A percentile compares a stretch with the other conserved stretches of the same genome.
Evolutionary conservation across 1,140 invertebrate species (phyloP).

Genomic region (Heliconius congener): DNA sequence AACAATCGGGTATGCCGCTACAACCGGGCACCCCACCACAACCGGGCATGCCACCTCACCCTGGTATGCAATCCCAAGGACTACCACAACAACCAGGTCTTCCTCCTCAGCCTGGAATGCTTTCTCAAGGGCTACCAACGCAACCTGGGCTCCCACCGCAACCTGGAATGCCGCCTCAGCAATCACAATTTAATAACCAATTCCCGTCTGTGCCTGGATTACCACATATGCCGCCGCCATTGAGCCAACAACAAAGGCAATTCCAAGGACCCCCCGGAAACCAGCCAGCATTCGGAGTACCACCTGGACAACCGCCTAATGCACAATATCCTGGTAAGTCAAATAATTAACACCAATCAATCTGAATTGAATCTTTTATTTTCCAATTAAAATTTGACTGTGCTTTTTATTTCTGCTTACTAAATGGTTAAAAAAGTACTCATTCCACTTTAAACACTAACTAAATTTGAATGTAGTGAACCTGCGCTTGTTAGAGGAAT

Average conservation of each 20-base stretch:
- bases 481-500: too few relatives aligned
- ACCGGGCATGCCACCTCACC: conserved; percentile 46
- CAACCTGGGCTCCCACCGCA: conserved; percentile 50
- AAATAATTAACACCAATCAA: too few relatives aligned
- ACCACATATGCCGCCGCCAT: conserved; percentile 65
- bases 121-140: conserved; percentile 41
- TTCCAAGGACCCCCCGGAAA: conserved; percentile 37
- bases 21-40: conserved; percentile 49
- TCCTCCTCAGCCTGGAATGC: conserved; percentile 57
- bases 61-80: conserved; percentile 39
- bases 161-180: conserved; percentile 49
- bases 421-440: too few relatives aligned
- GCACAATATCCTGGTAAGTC: conserved; percentile 55
- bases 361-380: too few relatives aligned
- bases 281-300: conserved; percentile 48
- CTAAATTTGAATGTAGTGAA: too few relatives aligned
- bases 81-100: conserved; percentile 44
- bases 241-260: conserved; percentile 59
- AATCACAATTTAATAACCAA: conserved; percentile 45
- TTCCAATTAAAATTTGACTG: too few relatives aligned
- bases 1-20: conserved; percentile 37
- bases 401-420: too few relatives aligned
- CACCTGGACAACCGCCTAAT: conserved; percentile 48
- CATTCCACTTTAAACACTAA: too few relatives aligned
- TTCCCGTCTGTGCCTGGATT: conserved; percentile 52